Percentiles rank a stretch among this genome's conserved stretches.
phyloP scores from a whole-genome alignment of 2,113 vertebrate genomes.

The Antidorcas marsupialis region DNA sequence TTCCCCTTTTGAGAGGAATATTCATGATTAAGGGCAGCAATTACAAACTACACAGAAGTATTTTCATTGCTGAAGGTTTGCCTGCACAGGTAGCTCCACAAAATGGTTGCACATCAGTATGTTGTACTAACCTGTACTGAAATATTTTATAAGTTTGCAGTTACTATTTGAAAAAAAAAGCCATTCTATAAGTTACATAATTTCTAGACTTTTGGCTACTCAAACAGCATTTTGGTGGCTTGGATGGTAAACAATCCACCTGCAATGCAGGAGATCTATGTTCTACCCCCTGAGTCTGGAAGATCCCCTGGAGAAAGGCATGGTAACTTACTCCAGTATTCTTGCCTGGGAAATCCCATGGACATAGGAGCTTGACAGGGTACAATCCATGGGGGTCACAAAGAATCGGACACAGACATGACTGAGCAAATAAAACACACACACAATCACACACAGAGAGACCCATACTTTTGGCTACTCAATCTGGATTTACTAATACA shows the following conservation, averaged over 20 bases:
- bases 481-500: not conserved
- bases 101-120: not conserved
- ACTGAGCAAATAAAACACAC: not conserved
- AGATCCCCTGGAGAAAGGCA: not conserved
- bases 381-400: not conserved
- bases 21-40: not conserved
- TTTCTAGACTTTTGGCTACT: not conserved
- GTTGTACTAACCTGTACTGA: not conserved
- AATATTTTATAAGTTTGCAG: not conserved
- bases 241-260: not conserved
- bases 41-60: not conserved
- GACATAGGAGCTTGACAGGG: not conserved
- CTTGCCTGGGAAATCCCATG: not conserved
- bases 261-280: not conserved
- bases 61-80: not conserved
- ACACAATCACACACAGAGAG: not conserved
- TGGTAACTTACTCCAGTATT: not conserved
- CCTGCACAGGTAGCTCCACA: not conserved
- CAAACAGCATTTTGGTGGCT: not conserved
- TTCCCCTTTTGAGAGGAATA: not conserved
- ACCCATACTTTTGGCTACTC: not conserved
- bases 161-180: not conserved
- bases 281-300: not conserved
- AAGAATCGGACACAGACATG: not conserved
- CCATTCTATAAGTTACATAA: not conserved